Conservation (phyloP, 2,113 vertebrate species). For the Butorides virescens region DNA sequence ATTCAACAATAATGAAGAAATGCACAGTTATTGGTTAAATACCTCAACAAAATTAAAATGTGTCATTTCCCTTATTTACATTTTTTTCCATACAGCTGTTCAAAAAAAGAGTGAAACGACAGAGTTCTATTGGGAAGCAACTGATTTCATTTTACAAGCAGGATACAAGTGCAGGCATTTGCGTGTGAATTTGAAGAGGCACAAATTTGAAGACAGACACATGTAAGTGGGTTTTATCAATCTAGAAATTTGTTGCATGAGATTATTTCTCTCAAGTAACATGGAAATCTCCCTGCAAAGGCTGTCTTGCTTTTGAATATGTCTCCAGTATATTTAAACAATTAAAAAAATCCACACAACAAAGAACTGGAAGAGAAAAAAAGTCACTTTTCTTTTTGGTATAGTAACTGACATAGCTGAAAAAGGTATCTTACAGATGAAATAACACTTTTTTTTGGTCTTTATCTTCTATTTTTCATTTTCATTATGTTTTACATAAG, state of each 20-base stretch:
- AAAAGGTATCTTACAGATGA: not conserved
- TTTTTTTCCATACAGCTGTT: not conserved
- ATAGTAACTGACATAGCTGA: not conserved
- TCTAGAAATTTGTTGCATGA: not conserved
- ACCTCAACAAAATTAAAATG: not conserved
- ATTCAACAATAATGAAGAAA: not conserved
- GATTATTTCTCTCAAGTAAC: not conserved
- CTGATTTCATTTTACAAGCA: not conserved
- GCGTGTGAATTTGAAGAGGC: not conserved
- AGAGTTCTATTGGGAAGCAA: not conserved
- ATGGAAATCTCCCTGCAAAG: not conserved
- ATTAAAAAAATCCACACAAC: not conserved
- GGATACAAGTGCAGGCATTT: not conserved
- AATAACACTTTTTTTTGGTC: not conserved
- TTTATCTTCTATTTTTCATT: not conserved
- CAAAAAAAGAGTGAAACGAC: not conserved
- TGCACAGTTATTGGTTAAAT: not conserved
- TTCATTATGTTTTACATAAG: not conserved
- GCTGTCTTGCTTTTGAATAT: not conserved
- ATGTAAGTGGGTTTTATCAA: not conserved
- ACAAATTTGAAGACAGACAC: not conserved
- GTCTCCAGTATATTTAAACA: not conserved
- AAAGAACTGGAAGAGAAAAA: not conserved
- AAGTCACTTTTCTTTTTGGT: not conserved
- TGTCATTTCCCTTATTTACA: not conserved